A percentile compares a stretch with the other conserved stretches of the same genome.
phyloP scores from a whole-genome alignment of 2,113 vertebrate species.

The Eurystomus gularis region DNA sequence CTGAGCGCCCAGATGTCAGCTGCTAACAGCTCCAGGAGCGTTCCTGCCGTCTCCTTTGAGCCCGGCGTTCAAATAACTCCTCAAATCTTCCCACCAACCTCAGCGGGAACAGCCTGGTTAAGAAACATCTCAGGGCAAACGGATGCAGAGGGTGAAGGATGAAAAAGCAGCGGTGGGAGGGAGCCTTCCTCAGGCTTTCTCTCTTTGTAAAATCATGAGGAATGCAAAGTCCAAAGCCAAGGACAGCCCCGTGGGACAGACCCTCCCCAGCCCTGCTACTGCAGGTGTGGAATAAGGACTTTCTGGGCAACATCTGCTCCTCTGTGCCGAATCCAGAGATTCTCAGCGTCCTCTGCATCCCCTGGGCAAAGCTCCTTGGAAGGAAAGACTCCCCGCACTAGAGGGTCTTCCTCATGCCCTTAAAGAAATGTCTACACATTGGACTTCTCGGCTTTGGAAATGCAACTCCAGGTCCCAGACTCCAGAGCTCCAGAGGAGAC shows the following conservation, averaged over 20 bases:
- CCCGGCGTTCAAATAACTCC: not conserved
- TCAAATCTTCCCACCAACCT: not conserved
- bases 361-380: not conserved
- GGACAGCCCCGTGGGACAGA: not conserved
- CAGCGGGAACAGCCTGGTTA: not conserved
- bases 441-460: not conserved
- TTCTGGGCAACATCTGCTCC: not conserved
- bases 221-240: not conserved
- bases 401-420: not conserved
- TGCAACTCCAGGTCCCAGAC: too few relatives aligned
- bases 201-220: not conserved
- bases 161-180: not conserved
- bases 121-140: not conserved
- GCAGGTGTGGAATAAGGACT: not conserved
- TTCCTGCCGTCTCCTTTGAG: not conserved
- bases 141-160: not conserved
- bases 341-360: not conserved
- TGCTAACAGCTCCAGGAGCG: not conserved
- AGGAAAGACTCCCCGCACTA: not conserved
- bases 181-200: not conserved
- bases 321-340: not conserved
- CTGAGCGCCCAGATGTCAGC: not conserved
- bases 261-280: not conserved
- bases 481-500: not conserved
- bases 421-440: not conserved